Percentiles rank a stretch among this genome's conserved stretches.
Conservation (phyloP, 2,888 invertebrate genomes). For the Machimus atricapillus region DNA sequence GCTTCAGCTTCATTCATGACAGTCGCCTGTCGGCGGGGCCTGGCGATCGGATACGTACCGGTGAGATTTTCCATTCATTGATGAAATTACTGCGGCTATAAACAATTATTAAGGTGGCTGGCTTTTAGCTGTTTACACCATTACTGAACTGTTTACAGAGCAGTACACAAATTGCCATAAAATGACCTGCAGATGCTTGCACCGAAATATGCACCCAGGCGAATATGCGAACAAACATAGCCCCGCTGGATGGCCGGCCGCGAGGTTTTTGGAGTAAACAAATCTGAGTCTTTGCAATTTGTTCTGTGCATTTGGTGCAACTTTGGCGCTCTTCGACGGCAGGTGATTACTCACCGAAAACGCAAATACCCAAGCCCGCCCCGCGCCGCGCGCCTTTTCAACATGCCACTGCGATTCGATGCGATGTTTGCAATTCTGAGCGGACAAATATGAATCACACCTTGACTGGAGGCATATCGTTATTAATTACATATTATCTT, state of each 20-base stretch:
- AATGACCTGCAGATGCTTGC: slow-evolving; percentile 45
- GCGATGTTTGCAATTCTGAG: background rate
- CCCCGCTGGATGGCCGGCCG: slow-evolving; percentile 22
- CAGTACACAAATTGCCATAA: slow-evolving; percentile 43
- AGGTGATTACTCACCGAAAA: background rate
- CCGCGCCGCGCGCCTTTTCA: background rate
- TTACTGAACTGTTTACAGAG: slow-evolving; percentile 44
- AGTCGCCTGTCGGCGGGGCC: background rate
- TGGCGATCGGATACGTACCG: background rate
- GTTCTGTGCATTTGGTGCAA: background rate
- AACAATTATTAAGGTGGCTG: slow-evolving; percentile 40
- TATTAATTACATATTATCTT: background rate
- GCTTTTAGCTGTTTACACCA: slow-evolving; percentile 44
- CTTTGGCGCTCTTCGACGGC: background rate
- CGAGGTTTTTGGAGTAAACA: slow-evolving; percentile 2
- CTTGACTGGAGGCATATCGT: background rate
- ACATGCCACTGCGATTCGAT: background rate
- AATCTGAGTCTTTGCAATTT: background rate
- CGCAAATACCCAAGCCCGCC: background rate
- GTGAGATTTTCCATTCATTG: slow-evolving; percentile 42
- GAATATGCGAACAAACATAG: slow-evolving; percentile 8
- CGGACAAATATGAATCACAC: background rate
- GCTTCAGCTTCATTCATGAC: background rate
- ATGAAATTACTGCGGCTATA: slow-evolving; percentile 39
- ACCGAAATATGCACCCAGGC: slow-evolving; percentile 34